Conservation (phyloP, 2,797 vertebrate species). For the Galaxias olidus region DNA sequence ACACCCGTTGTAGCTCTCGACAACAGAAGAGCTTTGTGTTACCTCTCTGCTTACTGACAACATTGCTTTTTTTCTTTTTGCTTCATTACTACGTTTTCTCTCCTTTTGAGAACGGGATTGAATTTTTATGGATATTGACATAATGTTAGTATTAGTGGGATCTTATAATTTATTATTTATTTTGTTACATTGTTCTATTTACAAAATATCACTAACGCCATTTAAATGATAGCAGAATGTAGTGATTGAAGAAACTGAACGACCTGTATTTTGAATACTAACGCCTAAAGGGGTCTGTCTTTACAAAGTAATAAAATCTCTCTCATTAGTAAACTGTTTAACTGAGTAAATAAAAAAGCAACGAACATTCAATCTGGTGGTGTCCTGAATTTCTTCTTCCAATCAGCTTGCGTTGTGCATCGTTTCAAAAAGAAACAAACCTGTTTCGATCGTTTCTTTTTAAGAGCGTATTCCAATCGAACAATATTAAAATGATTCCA, state of each 20-base stretch:
- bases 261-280: neutral
- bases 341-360: too few relatives aligned
- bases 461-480: too few relatives aligned
- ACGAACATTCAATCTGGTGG: too few relatives aligned
- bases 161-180: slow-evolving; percentile 16
- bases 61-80: neutral
- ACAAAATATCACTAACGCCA: neutral
- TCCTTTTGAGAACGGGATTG: neutral
- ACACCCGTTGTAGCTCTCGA: neutral
- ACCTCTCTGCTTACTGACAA: neutral
- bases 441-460: too few relatives aligned
- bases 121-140: neutral
- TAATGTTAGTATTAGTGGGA: neutral
- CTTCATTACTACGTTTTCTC: neutral
- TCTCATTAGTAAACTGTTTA: too few relatives aligned
- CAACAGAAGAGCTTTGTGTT: neutral
- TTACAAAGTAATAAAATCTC: too few relatives aligned
- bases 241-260: neutral
- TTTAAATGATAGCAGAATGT: neutral
- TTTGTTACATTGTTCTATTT: neutral
- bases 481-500: too few relatives aligned
- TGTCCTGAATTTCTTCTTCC: too few relatives aligned
- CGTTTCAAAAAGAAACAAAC: too few relatives aligned
- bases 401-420: too few relatives aligned
- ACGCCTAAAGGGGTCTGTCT: too few relatives aligned